Conservation (phyloP, 2,113 vertebrate species). For the Leucosticte australis region DNA sequence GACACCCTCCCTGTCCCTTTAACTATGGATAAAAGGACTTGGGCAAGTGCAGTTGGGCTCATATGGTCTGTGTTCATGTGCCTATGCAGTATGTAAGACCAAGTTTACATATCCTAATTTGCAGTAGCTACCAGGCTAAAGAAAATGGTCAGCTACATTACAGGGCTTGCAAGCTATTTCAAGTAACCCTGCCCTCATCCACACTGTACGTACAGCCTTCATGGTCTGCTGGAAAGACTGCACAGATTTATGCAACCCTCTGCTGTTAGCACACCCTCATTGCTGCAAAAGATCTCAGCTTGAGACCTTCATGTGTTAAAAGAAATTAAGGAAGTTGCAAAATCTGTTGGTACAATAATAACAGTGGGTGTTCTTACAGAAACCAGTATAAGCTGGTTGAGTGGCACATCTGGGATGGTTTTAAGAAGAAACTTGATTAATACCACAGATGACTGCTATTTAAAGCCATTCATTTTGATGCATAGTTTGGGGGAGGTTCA, state of each 20-base stretch:
- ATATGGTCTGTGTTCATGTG: background rate
- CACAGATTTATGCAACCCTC: slow-evolving; percentile 39
- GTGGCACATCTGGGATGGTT: slow-evolving; percentile 71
- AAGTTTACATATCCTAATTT: background rate
- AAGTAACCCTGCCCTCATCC: background rate
- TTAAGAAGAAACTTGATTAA: slow-evolving; percentile 71
- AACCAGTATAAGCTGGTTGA: slow-evolving; percentile 68
- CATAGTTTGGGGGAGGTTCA: slow-evolving; percentile 30
- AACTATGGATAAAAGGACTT: background rate
- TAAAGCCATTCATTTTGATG: slow-evolving; percentile 57
- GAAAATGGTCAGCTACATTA: background rate
- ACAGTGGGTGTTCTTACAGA: slow-evolving; percentile 67
- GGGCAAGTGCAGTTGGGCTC: background rate
- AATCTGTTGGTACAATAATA: slow-evolving; percentile 70
- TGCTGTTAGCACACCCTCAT: slow-evolving; percentile 32
- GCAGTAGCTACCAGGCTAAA: background rate
- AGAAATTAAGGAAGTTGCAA: slow-evolving; percentile 68
- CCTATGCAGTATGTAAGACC: background rate
- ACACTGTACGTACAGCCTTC: background rate
- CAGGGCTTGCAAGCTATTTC: background rate
- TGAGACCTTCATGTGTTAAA: slow-evolving; percentile 54
- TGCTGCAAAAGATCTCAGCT: slow-evolving; percentile 34
- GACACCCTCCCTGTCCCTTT: background rate
- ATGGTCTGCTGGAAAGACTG: background rate
- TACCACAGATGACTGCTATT: slow-evolving; percentile 64